These are phyloP conservation scores for Myotis daubentonii DNA, from an alignment of 2,797 vertebrate species.

Conservation along the genomic window DNA sequence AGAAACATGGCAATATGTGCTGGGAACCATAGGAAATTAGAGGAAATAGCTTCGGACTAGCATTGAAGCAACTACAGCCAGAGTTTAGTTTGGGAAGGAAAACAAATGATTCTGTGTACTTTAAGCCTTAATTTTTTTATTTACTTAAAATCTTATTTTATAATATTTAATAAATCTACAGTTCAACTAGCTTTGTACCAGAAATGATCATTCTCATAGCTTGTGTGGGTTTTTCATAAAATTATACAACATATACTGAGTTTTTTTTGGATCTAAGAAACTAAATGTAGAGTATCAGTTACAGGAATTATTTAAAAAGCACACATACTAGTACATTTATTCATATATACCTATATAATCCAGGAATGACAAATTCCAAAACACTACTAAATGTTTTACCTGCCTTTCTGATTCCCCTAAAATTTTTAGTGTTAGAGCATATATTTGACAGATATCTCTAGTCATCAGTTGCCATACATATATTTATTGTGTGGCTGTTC, in stretches of 20 bases:
- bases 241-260: background rate
- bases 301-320: background rate
- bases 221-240: background rate
- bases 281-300: background rate
- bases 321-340: background rate
- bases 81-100: background rate
- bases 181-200: background rate
- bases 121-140: background rate
- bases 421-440: background rate
- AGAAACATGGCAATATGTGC: background rate
- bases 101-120: background rate
- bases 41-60: background rate
- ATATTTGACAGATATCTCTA: background rate
- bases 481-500: background rate
- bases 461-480: background rate
- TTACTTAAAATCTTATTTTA: background rate
- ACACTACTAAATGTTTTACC: background rate
- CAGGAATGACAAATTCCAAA: background rate
- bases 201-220: background rate
- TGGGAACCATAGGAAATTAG: background rate
- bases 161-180: background rate
- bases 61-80: background rate
- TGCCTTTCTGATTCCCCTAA: background rate
- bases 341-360: background rate
- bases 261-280: slow-evolving; percentile 1